phyloP scores from a whole-genome alignment of 2,797 vertebrate genomes.

The Ctenopoma kingsleyae region DNA sequence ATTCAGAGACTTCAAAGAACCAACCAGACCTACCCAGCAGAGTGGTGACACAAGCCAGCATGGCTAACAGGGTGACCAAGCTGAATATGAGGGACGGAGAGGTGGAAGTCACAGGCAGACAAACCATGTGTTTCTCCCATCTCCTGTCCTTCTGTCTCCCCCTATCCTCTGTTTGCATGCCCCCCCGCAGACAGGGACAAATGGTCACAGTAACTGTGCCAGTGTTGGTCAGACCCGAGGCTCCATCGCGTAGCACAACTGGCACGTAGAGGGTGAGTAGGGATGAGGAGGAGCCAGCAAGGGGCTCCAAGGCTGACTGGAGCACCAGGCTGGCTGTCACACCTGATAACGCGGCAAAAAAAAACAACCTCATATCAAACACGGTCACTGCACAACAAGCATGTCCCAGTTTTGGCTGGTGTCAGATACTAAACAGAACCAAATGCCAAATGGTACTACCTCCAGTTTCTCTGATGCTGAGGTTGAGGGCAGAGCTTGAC shows the following conservation, averaged over 20 bases:
- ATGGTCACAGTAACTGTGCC: slow-evolving; percentile 91
- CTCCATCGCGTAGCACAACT: slow-evolving; percentile 88
- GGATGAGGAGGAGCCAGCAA: slow-evolving; percentile 78
- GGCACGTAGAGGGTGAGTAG: slow-evolving; percentile 87
- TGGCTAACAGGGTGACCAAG: slow-evolving; percentile 88
- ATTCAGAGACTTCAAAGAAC: slow-evolving; percentile 4
- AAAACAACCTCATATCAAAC: slow-evolving; percentile 38
- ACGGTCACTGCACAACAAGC: slow-evolving; percentile 18
- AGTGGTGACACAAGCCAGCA: slow-evolving; percentile 89
- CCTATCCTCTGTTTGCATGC: slow-evolving; percentile 85
- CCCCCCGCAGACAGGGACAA: slow-evolving; percentile 89
- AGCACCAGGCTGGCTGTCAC: slow-evolving; percentile 91
- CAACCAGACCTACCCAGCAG: slow-evolving; percentile 85
- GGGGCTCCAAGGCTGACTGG: slow-evolving; percentile 82
- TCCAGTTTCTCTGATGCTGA: slow-evolving; percentile 86
- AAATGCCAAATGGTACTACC: slow-evolving; percentile 71
- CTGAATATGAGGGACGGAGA: slow-evolving; percentile 89
- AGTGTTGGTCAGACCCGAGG: slow-evolving; percentile 89
- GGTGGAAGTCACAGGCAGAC: slow-evolving; percentile 74
- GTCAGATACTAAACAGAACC: not conserved
- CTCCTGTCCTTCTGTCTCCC: slow-evolving; percentile 69
- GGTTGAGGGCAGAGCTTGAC: slow-evolving; percentile 84
- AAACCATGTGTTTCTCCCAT: slow-evolving; percentile 82
- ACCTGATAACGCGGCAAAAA: slow-evolving; percentile 75
- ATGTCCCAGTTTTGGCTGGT: slow-evolving; percentile 16